Base-by-base conservation (phyloP, 2,797 vertebrate species). In the Acanthurus lineatus region DNA sequence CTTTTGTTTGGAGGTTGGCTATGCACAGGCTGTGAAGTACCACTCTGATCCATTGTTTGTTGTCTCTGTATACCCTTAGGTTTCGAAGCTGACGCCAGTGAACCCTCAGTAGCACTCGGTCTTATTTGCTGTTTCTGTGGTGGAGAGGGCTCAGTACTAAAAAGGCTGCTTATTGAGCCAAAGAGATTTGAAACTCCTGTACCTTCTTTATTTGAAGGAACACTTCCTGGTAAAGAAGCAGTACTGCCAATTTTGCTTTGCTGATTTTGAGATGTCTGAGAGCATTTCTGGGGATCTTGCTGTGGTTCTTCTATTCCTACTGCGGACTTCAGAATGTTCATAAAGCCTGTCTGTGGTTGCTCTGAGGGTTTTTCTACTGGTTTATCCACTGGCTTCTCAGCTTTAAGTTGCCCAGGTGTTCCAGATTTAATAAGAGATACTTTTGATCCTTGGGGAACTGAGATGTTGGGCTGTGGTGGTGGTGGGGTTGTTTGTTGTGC, bases 281-380 rank as follows among this genome's bases (percentile, higher is more conserved):
- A 53, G 54, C 47, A 19, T 77, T 81, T 88, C 8, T 83, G 82
- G 15, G 83, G 38, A 62, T 92, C 91, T 74, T 87, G 66, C 71
- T 92, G 92, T 14, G 88, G 77, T 82, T 96, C 94, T 5, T 96
- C 94, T 42, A 94, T 93, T 71, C 91, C 90, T 45, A 96, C 94
- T 73, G 96, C 95, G 7, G 93, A 95, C 93, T 97, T 98, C 44
- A 99, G 96, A 88, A 98, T 95, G 82, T 91, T 95, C 86, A 97
- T 95, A 82, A 98, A 95, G 44, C 96, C 92, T 68, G 89, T 47
- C 14, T 96, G 96, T 70, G 93, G 87, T 87, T 96, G 96, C 82
- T 91, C 95, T 79, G 92, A 42, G 69, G 81, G 5, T 67, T 82
- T 91, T 49, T 86, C 81, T 66, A 20, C 20, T 38, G 86, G 79